Evolutionary conservation across 2,888 invertebrate species (phyloP).

Genomic region (Ramazzottius varieornatus): DNA sequence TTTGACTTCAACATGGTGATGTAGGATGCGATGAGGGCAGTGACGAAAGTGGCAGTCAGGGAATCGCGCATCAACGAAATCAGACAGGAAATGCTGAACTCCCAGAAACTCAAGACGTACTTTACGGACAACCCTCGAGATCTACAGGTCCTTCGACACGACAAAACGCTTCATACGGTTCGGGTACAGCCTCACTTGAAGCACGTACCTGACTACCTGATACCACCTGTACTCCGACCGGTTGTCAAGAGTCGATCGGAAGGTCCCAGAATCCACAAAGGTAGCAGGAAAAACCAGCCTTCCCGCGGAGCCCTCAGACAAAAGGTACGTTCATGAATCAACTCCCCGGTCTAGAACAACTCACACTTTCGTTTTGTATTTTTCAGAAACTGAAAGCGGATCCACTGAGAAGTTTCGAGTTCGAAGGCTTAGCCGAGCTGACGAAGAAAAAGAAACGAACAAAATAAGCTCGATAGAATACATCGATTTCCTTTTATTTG

Average conservation of each 20-base stretch:
- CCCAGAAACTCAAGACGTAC: conserved; percentile 66
- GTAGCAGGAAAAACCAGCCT: neutral
- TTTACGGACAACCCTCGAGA: conserved; percentile 77
- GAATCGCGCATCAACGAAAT: conserved; percentile 88
- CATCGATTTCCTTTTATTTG: too few species aligned
- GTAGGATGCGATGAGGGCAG: conserved; percentile 69
- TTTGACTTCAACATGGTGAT: neutral
- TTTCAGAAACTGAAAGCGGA: conserved; percentile 37
- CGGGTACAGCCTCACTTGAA: conserved; percentile 54
- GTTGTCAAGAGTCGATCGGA: neutral
- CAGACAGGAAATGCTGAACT: conserved; percentile 67
- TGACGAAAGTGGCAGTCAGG: conserved; percentile 68
- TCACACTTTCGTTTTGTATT: conserved; percentile 9
- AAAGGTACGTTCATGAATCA: neutral
- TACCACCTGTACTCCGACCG: neutral
- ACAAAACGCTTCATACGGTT: conserved; percentile 47
- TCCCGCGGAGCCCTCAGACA: neutral
- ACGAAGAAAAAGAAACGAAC: conserved; percentile 14
- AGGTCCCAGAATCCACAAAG: neutral
- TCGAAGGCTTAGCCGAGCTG: conserved; percentile 31
- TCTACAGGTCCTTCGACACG: conserved; percentile 48
- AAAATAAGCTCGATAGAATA: too few species aligned
- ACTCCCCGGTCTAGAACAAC: neutral
- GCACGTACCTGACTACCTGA: conserved; percentile 61
- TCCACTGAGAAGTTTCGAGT: conserved; percentile 38